Percentiles rank a stretch among this genome's conserved stretches.
Conservation (phyloP, 2,888 invertebrate species). For the Actias luna region DNA sequence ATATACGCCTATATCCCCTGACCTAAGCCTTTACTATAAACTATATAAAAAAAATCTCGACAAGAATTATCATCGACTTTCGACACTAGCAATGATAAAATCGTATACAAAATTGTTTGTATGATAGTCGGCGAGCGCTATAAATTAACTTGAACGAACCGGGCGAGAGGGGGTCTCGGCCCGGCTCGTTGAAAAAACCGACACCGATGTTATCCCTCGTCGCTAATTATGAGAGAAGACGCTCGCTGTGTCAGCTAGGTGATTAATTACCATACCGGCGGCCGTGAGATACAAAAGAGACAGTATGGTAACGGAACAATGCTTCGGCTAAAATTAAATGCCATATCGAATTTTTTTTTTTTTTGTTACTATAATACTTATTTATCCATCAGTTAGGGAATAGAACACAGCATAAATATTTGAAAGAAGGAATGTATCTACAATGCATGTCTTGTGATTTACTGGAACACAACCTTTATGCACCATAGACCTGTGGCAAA, state of each 20-base stretch:
- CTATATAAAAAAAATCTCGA: neutral
- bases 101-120: neutral
- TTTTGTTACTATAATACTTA: neutral
- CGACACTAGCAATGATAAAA: neutral
- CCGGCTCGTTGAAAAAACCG: constrained; percentile 9
- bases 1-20: no score
- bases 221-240: constrained; percentile 12
- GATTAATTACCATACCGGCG: neutral
- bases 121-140: neutral
- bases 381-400: neutral
- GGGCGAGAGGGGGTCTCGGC: neutral
- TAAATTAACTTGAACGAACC: constrained; percentile 10
- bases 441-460: no score
- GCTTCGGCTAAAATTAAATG: neutral
- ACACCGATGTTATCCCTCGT: constrained; percentile 9
- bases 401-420: neutral
- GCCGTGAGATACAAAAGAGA: neutral
- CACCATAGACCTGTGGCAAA: no score
- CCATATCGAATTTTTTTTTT: neutral
- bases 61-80: neutral
- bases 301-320: neutral
- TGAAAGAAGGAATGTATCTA: no score
- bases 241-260: constrained; percentile 8
- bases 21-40: no score
- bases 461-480: no score